These are phyloP conservation scores for Spodoptera exigua DNA, from an alignment of 2,888 invertebrate genomes.

Conservation along the genomic window DNA sequence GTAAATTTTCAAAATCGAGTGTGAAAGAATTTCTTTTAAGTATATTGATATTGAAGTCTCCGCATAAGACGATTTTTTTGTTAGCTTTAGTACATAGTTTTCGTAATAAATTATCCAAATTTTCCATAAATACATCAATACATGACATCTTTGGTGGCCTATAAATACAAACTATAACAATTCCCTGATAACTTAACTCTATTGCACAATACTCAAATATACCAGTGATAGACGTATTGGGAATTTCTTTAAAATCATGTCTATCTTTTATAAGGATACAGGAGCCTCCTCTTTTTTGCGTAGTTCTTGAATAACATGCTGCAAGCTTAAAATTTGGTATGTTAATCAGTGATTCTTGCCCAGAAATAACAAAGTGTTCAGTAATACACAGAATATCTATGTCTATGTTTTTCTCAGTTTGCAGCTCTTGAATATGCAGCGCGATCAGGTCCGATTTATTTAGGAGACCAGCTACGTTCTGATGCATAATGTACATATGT, in stretches of 20 bases:
- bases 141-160: slow-evolving; percentile 4
- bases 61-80: slow-evolving; percentile 3
- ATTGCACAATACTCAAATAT: slow-evolving; percentile 13
- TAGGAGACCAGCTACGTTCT: slow-evolving; percentile 9
- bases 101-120: neutral
- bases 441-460: slow-evolving; percentile 5
- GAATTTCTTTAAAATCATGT: neutral
- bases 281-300: slow-evolving; percentile 1
- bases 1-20: slow-evolving; percentile 1
- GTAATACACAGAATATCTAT: slow-evolving; percentile 14
- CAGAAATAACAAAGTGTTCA: too few species aligned
- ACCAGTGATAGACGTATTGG: neutral
- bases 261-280: slow-evolving; percentile 2
- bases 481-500: slow-evolving; percentile 7
- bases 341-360: slow-evolving; percentile 1
- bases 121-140: neutral
- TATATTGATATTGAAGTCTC: neutral
- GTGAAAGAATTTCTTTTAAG: slow-evolving; percentile 2
- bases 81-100: neutral
- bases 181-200: slow-evolving; percentile 1
- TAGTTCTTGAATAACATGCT: slow-evolving; percentile 4
- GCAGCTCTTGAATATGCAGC: slow-evolving; percentile 5
- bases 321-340: slow-evolving; percentile 5
- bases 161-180: slow-evolving; percentile 14
- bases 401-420: neutral